Percentiles rank a stretch among this genome's conserved stretches.
Conservation (phyloP, 2,888 invertebrate genomes). For the Dasypolia templi region DNA sequence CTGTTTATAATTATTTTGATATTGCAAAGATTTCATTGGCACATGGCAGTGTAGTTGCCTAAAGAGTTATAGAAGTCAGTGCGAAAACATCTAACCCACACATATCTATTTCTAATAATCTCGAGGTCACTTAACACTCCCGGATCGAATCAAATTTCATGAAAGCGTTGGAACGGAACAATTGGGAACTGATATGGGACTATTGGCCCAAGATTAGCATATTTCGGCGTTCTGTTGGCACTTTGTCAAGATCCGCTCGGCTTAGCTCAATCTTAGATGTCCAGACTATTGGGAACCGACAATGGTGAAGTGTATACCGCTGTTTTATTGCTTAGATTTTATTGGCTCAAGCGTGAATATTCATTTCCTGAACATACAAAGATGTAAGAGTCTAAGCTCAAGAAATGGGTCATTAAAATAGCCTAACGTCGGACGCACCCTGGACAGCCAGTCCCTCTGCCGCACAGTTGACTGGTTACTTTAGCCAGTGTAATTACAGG, state of each 20-base stretch:
- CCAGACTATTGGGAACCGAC: constrained; percentile 18
- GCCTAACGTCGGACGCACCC: too few species aligned
- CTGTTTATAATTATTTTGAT: too few species aligned
- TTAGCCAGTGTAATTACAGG: too few species aligned
- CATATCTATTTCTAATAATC: too few species aligned
- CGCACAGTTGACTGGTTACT: too few species aligned
- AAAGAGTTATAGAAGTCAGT: too few species aligned
- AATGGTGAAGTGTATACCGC: not conserved
- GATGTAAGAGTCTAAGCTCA: too few species aligned
- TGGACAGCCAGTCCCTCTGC: too few species aligned
- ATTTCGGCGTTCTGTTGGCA: constrained; percentile 26
- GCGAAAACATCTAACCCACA: too few species aligned
- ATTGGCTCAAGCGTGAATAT: not conserved
- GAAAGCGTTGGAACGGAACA: constrained; percentile 26
- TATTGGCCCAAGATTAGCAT: constrained; percentile 38
- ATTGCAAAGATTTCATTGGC: too few species aligned
- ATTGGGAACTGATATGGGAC: constrained; percentile 35
- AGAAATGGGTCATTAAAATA: not conserved
- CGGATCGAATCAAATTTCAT: constrained; percentile 9
- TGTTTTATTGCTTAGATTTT: not conserved
- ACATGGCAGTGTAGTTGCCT: too few species aligned
- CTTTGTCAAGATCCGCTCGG: constrained; percentile 5
- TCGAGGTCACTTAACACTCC: constrained; percentile 8
- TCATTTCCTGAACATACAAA: too few species aligned
- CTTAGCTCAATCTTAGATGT: constrained; percentile 20